Percentiles rank a stretch among this genome's conserved stretches.
These are phyloP conservation scores for Phallusia fumigata DNA, from an alignment of 23 tunicate genomes.

Conservation along the genomic window DNA sequence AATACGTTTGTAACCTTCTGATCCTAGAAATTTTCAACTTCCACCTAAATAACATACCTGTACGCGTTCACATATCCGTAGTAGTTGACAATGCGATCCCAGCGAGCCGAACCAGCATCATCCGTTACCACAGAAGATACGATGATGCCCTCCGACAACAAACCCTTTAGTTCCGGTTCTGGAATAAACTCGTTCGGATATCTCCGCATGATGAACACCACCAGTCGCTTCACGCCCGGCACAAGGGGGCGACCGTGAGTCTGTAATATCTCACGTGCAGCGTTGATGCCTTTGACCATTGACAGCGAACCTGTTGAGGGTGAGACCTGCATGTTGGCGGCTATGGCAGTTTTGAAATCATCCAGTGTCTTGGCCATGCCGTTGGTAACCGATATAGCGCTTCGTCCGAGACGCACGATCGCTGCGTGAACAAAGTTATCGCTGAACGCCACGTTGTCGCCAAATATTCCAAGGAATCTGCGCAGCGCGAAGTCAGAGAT, in stretches of 20 bases:
- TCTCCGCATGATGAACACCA: slow-evolving; percentile 49
- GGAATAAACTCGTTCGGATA: background rate
- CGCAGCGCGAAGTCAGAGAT: background rate
- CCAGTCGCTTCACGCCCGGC: slow-evolving; percentile 23
- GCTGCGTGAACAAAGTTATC: slow-evolving; percentile 23
- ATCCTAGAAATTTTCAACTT: too few relatives aligned
- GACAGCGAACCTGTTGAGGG: slow-evolving; percentile 28
- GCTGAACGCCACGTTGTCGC: slow-evolving; percentile 7
- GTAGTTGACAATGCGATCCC: slow-evolving; percentile 7
- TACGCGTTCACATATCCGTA: slow-evolving; percentile 34
- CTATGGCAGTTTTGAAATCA: background rate
- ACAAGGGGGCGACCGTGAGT: background rate
- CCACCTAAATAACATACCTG: too few relatives aligned
- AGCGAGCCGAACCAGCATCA: slow-evolving; percentile 39
- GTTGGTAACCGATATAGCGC: background rate
- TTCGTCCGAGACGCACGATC: slow-evolving; percentile 19
- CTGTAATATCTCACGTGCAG: slow-evolving; percentile 23
- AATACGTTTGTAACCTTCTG: too few relatives aligned
- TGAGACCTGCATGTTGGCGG: background rate
- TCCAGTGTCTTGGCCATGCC: slow-evolving; percentile 23
- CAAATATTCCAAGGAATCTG: slow-evolving; percentile 11
- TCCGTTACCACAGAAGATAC: slow-evolving; percentile 21
- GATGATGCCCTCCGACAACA: slow-evolving; percentile 4
- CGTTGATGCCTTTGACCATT: background rate
- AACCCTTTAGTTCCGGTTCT: background rate